phyloP scores from a whole-genome alignment of 2,113 vertebrate species.

The Nyctereutes procyonoides region DNA sequence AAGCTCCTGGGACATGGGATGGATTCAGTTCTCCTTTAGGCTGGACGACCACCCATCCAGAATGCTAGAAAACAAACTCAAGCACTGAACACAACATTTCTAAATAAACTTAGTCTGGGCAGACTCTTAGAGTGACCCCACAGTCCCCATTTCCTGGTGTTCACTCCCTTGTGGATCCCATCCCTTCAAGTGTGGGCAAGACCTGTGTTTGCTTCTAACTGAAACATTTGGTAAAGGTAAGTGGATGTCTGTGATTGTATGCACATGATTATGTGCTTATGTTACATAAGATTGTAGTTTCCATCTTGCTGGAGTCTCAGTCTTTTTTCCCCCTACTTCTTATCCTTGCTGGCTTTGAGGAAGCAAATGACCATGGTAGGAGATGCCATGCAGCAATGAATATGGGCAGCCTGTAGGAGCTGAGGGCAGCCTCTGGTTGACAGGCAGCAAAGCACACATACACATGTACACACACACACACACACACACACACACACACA shows the following conservation, averaged over 20 bases:
- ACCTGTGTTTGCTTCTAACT: neutral
- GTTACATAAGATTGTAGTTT: neutral
- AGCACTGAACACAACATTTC: neutral
- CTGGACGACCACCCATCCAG: neutral
- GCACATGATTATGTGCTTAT: neutral
- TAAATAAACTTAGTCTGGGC: neutral
- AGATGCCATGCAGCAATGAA: neutral
- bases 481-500: neutral
- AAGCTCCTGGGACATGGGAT: neutral
- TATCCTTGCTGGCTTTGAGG: neutral
- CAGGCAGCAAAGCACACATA: neutral
- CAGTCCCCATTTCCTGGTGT: neutral
- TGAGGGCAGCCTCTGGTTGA: neutral
- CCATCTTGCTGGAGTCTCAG: neutral
- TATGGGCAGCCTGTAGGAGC: neutral
- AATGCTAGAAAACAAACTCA: neutral
- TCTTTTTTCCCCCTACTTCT: neutral
- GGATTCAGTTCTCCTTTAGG: neutral
- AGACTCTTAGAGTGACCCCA: neutral
- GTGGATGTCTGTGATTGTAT: neutral
- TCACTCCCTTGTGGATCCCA: neutral
- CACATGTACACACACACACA: neutral
- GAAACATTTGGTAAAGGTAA: neutral
- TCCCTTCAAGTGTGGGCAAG: neutral
- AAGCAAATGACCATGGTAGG: neutral